These are phyloP conservation scores for Pseudachorutes palmiensis DNA, from an alignment of 1,140 invertebrate genomes.

Conservation along the genomic window DNA sequence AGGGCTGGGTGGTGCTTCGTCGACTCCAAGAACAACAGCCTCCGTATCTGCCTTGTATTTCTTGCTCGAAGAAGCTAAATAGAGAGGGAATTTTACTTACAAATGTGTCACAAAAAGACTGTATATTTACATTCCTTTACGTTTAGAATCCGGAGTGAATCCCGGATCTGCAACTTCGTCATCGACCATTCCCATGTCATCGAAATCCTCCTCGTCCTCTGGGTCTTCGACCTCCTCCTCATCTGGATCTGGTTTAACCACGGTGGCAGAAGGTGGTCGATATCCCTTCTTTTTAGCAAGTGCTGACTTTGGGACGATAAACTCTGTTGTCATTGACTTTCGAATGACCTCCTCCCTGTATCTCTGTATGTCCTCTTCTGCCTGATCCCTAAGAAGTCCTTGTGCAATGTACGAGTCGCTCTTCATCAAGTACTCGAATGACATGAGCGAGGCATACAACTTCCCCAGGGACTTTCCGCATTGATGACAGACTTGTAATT, in stretches of 20 bases:
- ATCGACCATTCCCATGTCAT: not conserved
- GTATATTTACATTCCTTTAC: not conserved
- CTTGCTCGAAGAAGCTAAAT: too few relatives aligned
- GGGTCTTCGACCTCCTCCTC: not conserved
- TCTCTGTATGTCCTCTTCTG: not conserved
- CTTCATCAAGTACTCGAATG: not conserved
- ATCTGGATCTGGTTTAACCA: too few relatives aligned
- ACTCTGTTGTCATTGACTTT: too few relatives aligned
- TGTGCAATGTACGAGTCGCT: not conserved
- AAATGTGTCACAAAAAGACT: not conserved
- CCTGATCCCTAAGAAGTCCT: not conserved
- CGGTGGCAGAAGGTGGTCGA: too few relatives aligned
- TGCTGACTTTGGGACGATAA: too few relatives aligned
- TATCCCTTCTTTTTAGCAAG: too few relatives aligned
- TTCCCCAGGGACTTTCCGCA: not conserved
- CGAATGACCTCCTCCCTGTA: not conserved
- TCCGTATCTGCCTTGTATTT: not conserved
- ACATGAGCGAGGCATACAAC: not conserved
- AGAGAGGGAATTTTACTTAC: too few relatives aligned
- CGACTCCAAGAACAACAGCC: not conserved
- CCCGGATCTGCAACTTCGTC: not conserved
- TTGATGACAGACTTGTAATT: not conserved
- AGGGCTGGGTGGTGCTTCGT: not conserved
- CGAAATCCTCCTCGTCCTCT: not conserved
- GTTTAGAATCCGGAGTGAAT: not conserved